Evolutionary conservation across 2,113 vertebrate genomes (phyloP), one percentile per base, ranked within the genome.

Genomic region (Grammomys surdaster): DNA sequence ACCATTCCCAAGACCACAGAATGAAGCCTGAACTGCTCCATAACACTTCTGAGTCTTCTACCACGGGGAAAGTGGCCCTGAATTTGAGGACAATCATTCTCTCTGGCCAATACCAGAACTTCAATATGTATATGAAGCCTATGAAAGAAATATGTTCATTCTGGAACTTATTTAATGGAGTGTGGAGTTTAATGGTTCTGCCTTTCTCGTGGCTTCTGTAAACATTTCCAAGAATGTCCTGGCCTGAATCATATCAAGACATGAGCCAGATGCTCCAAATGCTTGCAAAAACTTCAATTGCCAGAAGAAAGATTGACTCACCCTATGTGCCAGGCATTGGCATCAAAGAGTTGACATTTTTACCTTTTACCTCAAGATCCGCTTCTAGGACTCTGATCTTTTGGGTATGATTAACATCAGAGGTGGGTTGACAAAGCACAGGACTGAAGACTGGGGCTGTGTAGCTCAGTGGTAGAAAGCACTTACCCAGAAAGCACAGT

Each of bases 381-480:
- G 20, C 84, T 90, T 80, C 63, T 92, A 92, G 63, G 90, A 89
- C 77, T 78, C 19, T 63, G 3, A 40, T 33, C 36, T 89, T 96
- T 63, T 40, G 1, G 82, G 56, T n/a, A 84, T n/a, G 8, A 20
- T 69, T 95, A 24, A 56, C 40, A 48, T 31, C 40, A 31, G 75
- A 69, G 14, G 31, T 46, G 43, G 46, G 24, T 65, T 76, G 48
- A 95, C 69, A 88, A 90, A 88, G 43, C 12, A 7, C 36, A 22
- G 28, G 7, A 69, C 48, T 58, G 24, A 88, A 20, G 11, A 22
- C 12, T 9, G 31, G 20, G 48, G 3, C 13, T 54, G 33, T 70
- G 22, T 54, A 56, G 86, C 67, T 56, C 67, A 56, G 67, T 28
- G 22, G 48, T 17, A 54, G 48, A 54, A 67, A 84, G 22, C 7